phyloP scores from a whole-genome alignment of 2,113 vertebrate genomes.

The Psittacula cyanocephala region DNA sequence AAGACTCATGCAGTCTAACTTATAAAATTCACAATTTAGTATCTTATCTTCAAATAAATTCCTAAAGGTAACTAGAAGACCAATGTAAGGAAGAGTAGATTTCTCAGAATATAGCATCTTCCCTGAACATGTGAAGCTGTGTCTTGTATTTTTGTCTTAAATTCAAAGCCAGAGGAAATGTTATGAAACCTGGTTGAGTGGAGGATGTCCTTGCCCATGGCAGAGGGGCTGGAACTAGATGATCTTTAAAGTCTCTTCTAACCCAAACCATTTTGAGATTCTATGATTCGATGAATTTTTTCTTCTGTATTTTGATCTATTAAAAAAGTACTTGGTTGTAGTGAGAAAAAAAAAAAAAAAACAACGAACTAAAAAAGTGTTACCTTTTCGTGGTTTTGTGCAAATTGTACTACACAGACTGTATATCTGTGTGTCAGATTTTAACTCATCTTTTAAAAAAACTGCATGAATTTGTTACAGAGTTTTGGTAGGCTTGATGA shows the following conservation, averaged over 20 bases:
- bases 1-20: not conserved
- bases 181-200: not conserved
- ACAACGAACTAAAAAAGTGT: no score
- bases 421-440: not conserved
- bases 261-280: not conserved
- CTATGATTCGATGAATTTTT: not conserved
- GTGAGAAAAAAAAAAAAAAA: rapidly evolving
- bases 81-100: not conserved
- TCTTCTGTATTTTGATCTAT: not conserved
- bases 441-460: not conserved
- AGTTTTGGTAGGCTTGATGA: not conserved
- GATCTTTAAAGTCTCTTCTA: not conserved
- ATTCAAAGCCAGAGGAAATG: not conserved
- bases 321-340: not conserved
- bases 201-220: not conserved
- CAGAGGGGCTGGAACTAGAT: not conserved
- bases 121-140: not conserved
- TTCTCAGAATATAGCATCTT: not conserved
- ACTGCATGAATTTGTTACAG: not conserved
- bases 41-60: not conserved
- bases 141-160: not conserved
- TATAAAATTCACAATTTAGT: not conserved
- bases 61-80: not conserved
- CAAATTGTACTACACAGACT: not conserved
- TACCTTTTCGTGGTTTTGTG: not conserved